Conservation (phyloP, 2,797 vertebrate genomes). For the Mus minutoides region DNA sequence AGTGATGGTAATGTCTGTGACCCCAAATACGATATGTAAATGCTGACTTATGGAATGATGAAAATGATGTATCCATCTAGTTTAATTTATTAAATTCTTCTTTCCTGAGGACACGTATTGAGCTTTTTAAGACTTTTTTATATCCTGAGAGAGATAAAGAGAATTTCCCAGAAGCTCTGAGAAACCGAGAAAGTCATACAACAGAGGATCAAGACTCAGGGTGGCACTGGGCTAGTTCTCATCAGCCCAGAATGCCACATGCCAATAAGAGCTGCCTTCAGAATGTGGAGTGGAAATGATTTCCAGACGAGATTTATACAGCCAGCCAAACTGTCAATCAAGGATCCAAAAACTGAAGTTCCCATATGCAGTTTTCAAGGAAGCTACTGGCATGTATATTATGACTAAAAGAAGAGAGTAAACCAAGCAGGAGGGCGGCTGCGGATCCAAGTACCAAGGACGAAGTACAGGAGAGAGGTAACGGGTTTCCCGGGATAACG, state of each 20-base stretch:
- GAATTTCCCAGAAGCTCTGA: constrained; percentile 32
- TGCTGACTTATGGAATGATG: neutral
- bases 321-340: constrained; percentile 80
- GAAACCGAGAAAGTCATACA: constrained; percentile 45
- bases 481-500: constrained; percentile 29
- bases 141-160: neutral
- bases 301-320: constrained; percentile 74
- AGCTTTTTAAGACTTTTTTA: constrained; percentile 39
- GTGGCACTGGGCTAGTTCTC: constrained; percentile 43
- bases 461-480: neutral
- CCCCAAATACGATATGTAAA: neutral
- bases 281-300: constrained; percentile 65
- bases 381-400: constrained; percentile 74
- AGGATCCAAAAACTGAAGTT: constrained; percentile 76
- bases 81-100: constrained; percentile 35
- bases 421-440: constrained; percentile 56
- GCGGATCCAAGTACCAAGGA: constrained; percentile 52
- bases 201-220: constrained; percentile 35
- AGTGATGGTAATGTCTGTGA: neutral
- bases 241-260: constrained; percentile 67
- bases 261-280: constrained; percentile 73
- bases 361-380: constrained; percentile 81
- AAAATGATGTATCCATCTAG: neutral
- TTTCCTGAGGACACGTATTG: constrained; percentile 9
- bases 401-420: constrained; percentile 69